Base-by-base conservation (phyloP, 2,113 vertebrate species). In the Brevimyrus niger region DNA sequence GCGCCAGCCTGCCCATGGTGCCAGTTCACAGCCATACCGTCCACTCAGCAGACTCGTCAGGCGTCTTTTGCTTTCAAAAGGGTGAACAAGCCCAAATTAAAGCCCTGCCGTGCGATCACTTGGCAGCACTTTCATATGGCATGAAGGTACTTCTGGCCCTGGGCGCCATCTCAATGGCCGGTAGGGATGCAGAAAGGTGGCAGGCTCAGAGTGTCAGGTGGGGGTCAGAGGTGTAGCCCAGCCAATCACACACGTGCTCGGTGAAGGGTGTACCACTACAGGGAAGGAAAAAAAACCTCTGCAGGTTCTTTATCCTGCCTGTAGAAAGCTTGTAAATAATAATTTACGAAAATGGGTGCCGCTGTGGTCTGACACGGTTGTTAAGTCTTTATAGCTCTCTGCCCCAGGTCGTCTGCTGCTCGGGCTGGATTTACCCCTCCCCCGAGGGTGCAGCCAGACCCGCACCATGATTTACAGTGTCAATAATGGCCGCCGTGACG, bases 381-480 rank as follows among this genome's bases (percentile, higher is more conserved):
- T 80, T 80, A 80, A 42, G 73, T 17, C 73, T 42, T 80, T 80
- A 80, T 80, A 42, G 73, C 73, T 80, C 69, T 76, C 13, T 80
- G 73, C 31, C 73, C 73, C 73, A 35, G 35, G 35, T 80, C 35
- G 13, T 35, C 73, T 42, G 73, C 35, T 6, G 35, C 31, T 76
- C 35, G 4, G 15, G 69, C 27, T 17, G 69, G 69, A 76, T 76
- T 76, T 38, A 35, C 51, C 73, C 76, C 76, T 65, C 35, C 27
- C 69, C 35, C 15, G 31, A 42, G 73, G 35, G 35, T 19, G 35
- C 31, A 21, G 38, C 46, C 31, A 31, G 2, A 1, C 21, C 53
- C 76, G 10, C 80, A 31, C 38, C 31, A 3, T 89, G 88, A 89
- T 89, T 89, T n/a, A 82, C 73, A 19, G 88, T 10, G 21, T 44